Percentiles rank a stretch among this genome's conserved stretches.
Evolutionary conservation across 1,140 invertebrate species (phyloP).

Genomic region (Leguminivora glycinivorella): DNA sequence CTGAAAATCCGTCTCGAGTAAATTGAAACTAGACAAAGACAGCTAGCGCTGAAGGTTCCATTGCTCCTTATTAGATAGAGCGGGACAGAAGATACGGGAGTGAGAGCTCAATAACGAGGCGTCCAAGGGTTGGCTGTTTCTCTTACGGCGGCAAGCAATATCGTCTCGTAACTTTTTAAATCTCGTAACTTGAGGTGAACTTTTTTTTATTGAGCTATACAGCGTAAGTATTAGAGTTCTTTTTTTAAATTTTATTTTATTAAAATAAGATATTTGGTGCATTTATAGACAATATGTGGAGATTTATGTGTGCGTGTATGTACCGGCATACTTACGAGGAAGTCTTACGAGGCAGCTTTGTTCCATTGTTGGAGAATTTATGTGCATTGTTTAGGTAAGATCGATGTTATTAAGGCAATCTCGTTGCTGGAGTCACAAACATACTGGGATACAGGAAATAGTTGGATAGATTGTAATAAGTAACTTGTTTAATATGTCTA

Average conservation of each 20-base stretch:
- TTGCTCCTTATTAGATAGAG: slow-evolving; percentile 43
- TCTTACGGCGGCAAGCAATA: slow-evolving; percentile 57
- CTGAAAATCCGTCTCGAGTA: slow-evolving; percentile 77
- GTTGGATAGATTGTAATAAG: neutral
- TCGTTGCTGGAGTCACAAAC: neutral
- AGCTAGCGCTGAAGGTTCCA: slow-evolving; percentile 36
- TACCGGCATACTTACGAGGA: slow-evolving; percentile 57
- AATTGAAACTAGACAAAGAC: slow-evolving; percentile 78
- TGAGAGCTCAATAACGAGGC: slow-evolving; percentile 80
- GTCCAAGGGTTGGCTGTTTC: slow-evolving; percentile 76
- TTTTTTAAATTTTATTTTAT: neutral
- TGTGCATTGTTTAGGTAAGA: slow-evolving; percentile 31
- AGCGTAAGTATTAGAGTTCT: neutral
- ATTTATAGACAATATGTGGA: slow-evolving; percentile 51
- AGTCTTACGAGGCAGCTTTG: slow-evolving; percentile 57
- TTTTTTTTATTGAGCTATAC: neutral
- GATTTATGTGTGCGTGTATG: slow-evolving; percentile 68
- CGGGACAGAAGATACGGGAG: slow-evolving; percentile 56
- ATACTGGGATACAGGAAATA: neutral
- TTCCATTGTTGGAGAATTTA: slow-evolving; percentile 48
- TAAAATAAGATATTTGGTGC: neutral
- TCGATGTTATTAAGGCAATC: slow-evolving; percentile 21
- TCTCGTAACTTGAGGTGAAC: neutral
- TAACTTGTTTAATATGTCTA: no score
- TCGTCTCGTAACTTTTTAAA: neutral